These are phyloP conservation scores for Orcinus orca DNA, from an alignment of 2,113 vertebrate genomes.

Conservation along the genomic window DNA sequence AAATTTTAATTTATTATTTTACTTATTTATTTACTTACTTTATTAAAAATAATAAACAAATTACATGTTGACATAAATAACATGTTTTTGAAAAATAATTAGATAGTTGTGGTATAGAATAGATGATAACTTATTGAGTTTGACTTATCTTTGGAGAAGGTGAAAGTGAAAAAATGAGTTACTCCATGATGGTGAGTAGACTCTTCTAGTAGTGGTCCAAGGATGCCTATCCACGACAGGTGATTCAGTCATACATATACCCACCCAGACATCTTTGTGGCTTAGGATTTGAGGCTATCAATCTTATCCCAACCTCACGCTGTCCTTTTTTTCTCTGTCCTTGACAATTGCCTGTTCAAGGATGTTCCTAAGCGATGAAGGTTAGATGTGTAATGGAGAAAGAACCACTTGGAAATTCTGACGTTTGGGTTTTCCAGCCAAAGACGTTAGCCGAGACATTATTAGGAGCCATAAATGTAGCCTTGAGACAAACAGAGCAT, in stretches of 20 bases:
- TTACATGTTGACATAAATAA: not conserved
- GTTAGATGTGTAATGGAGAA: not conserved
- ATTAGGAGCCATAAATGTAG: not conserved
- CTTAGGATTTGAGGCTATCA: slow-evolving; percentile 7
- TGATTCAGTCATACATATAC: not conserved
- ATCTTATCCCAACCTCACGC: not conserved
- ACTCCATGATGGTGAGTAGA: not conserved
- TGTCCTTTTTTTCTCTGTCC: not conserved
- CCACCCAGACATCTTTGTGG: not conserved
- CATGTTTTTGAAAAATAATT: not conserved
- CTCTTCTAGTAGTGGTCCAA: not conserved
- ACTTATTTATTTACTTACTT: not conserved
- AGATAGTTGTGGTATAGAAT: not conserved
- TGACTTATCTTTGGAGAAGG: not conserved
- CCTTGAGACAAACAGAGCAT: not conserved
- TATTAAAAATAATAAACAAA: not conserved
- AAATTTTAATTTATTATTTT: not conserved
- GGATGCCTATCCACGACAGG: not conserved
- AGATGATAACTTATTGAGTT: not conserved
- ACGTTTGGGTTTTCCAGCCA: not conserved
- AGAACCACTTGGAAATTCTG: not conserved
- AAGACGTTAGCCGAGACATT: not conserved
- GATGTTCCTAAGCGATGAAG: not conserved
- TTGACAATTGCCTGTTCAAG: slow-evolving; percentile 22
- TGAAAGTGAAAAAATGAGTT: not conserved